Conservation (phyloP, 1,140 invertebrate species). For the Drosophila pachea region DNA sequence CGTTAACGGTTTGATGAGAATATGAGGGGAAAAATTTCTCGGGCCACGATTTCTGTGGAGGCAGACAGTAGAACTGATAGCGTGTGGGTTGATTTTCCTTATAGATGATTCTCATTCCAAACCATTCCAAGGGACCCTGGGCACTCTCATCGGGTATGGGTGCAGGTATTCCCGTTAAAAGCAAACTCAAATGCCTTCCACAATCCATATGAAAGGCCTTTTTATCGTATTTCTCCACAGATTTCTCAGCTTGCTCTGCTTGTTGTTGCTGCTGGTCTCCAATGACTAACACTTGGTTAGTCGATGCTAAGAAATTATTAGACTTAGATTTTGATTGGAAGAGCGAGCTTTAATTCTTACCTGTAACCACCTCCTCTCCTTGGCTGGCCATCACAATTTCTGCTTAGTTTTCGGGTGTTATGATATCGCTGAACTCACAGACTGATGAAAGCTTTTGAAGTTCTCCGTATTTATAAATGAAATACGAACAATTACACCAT, state of each 20-base stretch:
- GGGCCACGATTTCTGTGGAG: background rate
- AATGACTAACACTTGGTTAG: background rate
- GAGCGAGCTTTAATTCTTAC: background rate
- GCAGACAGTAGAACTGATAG: constrained; percentile 1
- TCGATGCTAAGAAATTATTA: background rate
- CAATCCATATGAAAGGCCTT: background rate
- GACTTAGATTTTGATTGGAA: too few species aligned
- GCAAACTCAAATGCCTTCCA: background rate
- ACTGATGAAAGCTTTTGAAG: too few species aligned
- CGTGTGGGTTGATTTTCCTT: background rate
- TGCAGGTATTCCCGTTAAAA: constrained; percentile 1
- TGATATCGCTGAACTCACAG: too few species aligned
- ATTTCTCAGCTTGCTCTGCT: background rate
- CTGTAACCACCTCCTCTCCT: background rate
- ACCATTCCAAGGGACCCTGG: background rate
- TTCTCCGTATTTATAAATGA: too few species aligned
- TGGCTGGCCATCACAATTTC: too few species aligned
- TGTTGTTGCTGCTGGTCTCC: background rate
- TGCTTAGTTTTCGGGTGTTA: too few species aligned
- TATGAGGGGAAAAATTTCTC: background rate
- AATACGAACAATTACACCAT: too few species aligned
- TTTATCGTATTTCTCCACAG: background rate
- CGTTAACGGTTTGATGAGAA: background rate
- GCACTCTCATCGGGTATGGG: background rate
- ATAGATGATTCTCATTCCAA: background rate